Conservation (phyloP, 2,888 invertebrate species). For the Anorthoa munda region DNA sequence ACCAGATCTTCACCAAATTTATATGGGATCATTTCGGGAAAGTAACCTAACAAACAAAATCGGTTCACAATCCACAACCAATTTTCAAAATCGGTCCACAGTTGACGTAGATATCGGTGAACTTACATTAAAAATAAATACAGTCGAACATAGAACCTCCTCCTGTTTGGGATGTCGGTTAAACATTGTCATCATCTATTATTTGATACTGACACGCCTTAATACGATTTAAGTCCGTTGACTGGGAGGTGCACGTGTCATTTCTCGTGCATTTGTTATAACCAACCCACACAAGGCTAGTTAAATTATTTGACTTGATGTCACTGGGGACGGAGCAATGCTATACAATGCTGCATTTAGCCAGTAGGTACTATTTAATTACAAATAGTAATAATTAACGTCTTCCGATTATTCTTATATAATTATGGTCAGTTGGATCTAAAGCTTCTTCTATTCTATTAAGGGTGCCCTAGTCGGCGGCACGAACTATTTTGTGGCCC, state of each 20-base stretch:
- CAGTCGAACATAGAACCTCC: too few relatives aligned
- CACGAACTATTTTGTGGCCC: too few relatives aligned
- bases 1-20: too few relatives aligned
- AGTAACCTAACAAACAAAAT: too few relatives aligned
- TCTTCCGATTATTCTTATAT: too few relatives aligned
- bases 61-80: too few relatives aligned
- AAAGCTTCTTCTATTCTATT: not conserved
- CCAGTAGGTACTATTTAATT: not conserved
- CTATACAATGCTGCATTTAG: not conserved
- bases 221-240: constrained; percentile 5
- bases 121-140: too few relatives aligned
- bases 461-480: too few relatives aligned
- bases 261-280: constrained; percentile 1
- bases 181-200: not conserved
- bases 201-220: constrained; percentile 4
- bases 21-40: too few relatives aligned
- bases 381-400: not conserved
- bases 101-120: too few relatives aligned
- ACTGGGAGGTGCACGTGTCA: constrained; percentile 1
- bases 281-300: not conserved
- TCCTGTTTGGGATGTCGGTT: too few relatives aligned
- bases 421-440: not conserved
- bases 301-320: constrained; percentile 21
- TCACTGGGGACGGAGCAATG: not conserved
- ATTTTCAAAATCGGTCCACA: too few relatives aligned